A percentile compares a stretch with the other conserved stretches of the same genome.
phyloP scores from a whole-genome alignment of 2,113 vertebrate genomes.

The Elachura formosa region DNA sequence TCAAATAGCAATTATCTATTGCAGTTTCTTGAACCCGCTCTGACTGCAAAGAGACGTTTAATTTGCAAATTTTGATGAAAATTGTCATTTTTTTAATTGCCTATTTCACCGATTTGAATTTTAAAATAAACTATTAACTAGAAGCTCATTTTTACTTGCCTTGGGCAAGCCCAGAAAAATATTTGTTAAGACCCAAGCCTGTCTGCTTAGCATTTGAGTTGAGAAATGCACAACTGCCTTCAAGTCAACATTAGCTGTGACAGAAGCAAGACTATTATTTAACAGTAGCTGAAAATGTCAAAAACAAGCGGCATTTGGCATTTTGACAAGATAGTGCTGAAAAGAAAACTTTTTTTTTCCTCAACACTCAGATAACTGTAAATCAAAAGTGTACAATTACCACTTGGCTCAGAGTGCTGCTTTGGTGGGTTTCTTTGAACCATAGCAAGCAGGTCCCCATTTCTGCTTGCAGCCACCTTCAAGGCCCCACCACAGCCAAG shows the following conservation, averaged over 20 bases:
- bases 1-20: slow-evolving; percentile 58
- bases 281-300: slow-evolving; percentile 74
- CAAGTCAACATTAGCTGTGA: slow-evolving; percentile 74
- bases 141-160: slow-evolving; percentile 62
- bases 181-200: slow-evolving; percentile 67
- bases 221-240: slow-evolving; percentile 72
- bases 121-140: slow-evolving; percentile 60
- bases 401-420: neutral
- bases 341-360: slow-evolving; percentile 30
- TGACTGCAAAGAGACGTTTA: slow-evolving; percentile 50
- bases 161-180: slow-evolving; percentile 63
- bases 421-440: neutral
- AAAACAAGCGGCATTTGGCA: slow-evolving; percentile 70
- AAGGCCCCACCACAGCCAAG: neutral
- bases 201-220: slow-evolving; percentile 59
- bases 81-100: slow-evolving; percentile 67
- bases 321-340: slow-evolving; percentile 66
- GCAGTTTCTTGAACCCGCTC: slow-evolving; percentile 29
- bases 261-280: slow-evolving; percentile 77
- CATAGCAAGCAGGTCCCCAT: neutral
- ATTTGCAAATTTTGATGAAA: slow-evolving; percentile 64
- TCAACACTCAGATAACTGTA: slow-evolving; percentile 43
- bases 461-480: neutral
- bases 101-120: slow-evolving; percentile 54
- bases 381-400: slow-evolving; percentile 61